A percentile compares a stretch with the other conserved stretches of the same genome.
phyloP scores from a whole-genome alignment of 2,797 vertebrate species.

The Zenarchopterus dispar region DNA sequence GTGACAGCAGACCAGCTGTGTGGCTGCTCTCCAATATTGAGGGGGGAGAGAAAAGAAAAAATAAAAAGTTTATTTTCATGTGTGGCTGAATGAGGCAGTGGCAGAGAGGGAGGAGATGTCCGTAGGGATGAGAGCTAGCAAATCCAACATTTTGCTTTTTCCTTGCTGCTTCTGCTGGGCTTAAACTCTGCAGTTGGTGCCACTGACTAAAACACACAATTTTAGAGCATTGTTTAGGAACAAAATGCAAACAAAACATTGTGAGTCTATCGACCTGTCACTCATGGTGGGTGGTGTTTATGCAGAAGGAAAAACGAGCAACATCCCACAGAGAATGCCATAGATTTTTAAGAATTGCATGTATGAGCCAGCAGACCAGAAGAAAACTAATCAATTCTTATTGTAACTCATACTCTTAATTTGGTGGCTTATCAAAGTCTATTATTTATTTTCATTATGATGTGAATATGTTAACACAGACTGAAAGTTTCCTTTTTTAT shows the following conservation, averaged over 20 bases:
- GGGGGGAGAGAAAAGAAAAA: slow-evolving; percentile 17
- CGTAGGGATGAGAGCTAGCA: slow-evolving; percentile 20
- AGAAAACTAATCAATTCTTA: too few relatives aligned
- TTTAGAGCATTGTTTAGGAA: slow-evolving; percentile 50
- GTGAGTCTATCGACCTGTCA: slow-evolving; percentile 13
- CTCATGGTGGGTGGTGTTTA: too few relatives aligned
- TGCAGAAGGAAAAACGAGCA: too few relatives aligned
- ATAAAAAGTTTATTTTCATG: slow-evolving; percentile 63
- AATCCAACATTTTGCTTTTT: slow-evolving; percentile 50
- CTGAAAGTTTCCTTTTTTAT: too few relatives aligned
- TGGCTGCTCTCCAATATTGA: slow-evolving; percentile 53
- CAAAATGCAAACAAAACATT: slow-evolving; percentile 58
- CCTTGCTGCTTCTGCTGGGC: slow-evolving; percentile 64
- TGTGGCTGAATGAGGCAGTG: slow-evolving; percentile 35
- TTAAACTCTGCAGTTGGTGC: slow-evolving; percentile 66
- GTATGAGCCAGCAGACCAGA: too few relatives aligned
- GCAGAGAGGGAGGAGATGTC: slow-evolving; percentile 32
- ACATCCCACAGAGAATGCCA: too few relatives aligned
- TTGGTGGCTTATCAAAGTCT: too few relatives aligned
- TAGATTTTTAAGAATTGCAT: too few relatives aligned
- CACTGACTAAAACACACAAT: slow-evolving; percentile 62
- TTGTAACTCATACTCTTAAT: too few relatives aligned
- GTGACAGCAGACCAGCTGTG: slow-evolving; percentile 74
- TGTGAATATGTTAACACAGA: too few relatives aligned
- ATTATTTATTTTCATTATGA: too few relatives aligned